phyloP scores from a whole-genome alignment of 1,140 invertebrate genomes.

The Bombus superbus region DNA sequence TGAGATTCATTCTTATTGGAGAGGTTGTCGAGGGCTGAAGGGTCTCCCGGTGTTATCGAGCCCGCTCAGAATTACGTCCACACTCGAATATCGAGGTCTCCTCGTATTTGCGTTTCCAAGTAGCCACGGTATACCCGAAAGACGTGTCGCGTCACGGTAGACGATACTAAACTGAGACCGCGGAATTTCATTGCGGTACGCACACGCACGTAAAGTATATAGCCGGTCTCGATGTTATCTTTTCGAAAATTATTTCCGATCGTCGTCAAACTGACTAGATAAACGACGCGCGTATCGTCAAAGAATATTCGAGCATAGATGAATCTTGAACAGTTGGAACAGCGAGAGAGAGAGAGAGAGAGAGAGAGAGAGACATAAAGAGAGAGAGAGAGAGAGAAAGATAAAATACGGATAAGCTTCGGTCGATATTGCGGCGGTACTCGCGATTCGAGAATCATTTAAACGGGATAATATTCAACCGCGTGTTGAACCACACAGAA shows the following conservation, averaged over 20 bases:
- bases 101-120: not conserved
- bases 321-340: constrained; percentile 22
- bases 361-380: not conserved
- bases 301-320: constrained; percentile 26
- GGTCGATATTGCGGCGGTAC: not conserved
- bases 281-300: not conserved
- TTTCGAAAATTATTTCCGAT: not conserved
- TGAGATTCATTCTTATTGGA: constrained; percentile 38
- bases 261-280: too few species aligned
- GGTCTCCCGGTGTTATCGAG: constrained; percentile 29
- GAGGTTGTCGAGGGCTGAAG: constrained; percentile 38
- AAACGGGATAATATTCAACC: not conserved
- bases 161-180: not conserved
- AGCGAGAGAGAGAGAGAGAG: not conserved
- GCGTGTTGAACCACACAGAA: not conserved
- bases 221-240: not conserved
- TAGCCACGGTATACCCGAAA: not conserved
- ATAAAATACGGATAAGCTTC: not conserved
- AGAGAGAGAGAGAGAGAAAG: not conserved
- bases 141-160: not conserved
- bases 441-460: not conserved
- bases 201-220: not conserved
- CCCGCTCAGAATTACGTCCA: constrained; percentile 41
- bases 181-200: not conserved
- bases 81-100: constrained; percentile 31